A percentile compares a stretch with the other conserved stretches of the same genome.
Evolutionary conservation across 2,797 vertebrate genomes (phyloP).

Genomic region (Diglossa cyanea): DNA sequence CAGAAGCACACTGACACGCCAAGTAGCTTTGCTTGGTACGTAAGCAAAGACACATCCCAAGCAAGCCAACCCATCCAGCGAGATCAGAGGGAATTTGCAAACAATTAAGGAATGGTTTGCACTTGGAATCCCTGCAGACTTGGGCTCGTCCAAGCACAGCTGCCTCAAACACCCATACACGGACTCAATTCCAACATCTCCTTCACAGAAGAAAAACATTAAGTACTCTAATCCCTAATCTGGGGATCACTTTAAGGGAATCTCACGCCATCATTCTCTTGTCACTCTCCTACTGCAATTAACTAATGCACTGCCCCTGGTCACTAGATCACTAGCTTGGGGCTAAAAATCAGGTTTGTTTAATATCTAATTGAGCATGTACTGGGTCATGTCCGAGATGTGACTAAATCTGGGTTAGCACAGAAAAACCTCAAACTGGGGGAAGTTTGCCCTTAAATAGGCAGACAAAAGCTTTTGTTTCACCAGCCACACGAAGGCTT

Average conservation of each 20-base stretch:
- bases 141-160: not conserved
- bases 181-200: constrained; percentile 10
- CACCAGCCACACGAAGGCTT: not conserved
- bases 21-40: constrained; percentile 10
- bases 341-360: not conserved
- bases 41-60: not conserved
- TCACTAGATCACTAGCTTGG: not conserved
- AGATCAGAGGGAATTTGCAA: constrained; percentile 44
- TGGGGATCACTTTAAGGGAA: constrained; percentile 45
- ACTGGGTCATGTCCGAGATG: not conserved
- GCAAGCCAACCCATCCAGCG: not conserved
- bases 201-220: constrained; percentile 16
- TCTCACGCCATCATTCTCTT: not conserved
- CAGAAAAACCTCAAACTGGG: not conserved
- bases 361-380: not conserved
- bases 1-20: not conserved
- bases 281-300: not conserved
- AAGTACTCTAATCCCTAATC: constrained; percentile 48
- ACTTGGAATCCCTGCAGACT: not conserved
- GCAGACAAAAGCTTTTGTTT: constrained; percentile 51
- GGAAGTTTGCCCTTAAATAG: not conserved
- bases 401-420: not conserved
- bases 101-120: constrained; percentile 54
- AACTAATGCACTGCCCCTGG: constrained; percentile 8
- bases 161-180: not conserved